phyloP scores from a whole-genome alignment of 2,113 vertebrate genomes.

The Hoplias malabaricus region DNA sequence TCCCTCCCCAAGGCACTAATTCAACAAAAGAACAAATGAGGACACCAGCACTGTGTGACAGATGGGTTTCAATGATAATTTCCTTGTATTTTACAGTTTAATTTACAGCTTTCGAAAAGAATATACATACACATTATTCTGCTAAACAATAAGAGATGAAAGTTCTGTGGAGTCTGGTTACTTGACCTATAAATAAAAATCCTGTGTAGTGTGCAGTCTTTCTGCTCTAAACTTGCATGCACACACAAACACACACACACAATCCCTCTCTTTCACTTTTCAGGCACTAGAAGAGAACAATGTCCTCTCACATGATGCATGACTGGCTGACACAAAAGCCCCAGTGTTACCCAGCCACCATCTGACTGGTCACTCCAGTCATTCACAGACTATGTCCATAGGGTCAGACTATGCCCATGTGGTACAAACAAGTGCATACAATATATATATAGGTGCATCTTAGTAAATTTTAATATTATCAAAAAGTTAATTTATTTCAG shows the following conservation, averaged over 20 bases:
- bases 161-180: constrained; percentile 12
- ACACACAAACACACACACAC: constrained; percentile 27
- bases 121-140: constrained; percentile 19
- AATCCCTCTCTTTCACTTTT: not conserved
- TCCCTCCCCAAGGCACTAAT: not conserved
- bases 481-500: too few species aligned
- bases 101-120: not conserved
- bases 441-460: too few species aligned
- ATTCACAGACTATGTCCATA: constrained; percentile 2
- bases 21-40: not conserved
- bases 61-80: not conserved
- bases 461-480: too few species aligned
- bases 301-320: constrained; percentile 38
- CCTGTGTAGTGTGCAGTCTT: not conserved
- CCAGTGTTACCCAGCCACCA: constrained; percentile 18
- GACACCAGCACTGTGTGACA: not conserved
- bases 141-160: constrained; percentile 17
- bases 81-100: not conserved
- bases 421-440: not conserved
- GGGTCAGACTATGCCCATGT: not conserved
- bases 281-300: constrained; percentile 27
- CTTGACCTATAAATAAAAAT: constrained; percentile 15
- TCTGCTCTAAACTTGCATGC: constrained; percentile 8
- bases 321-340: constrained; percentile 18
- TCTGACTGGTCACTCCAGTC: constrained; percentile 1